Percentiles rank a stretch among this genome's conserved stretches.
Conservation (phyloP, 2,888 invertebrate species). For the Drosophila picticornis region DNA sequence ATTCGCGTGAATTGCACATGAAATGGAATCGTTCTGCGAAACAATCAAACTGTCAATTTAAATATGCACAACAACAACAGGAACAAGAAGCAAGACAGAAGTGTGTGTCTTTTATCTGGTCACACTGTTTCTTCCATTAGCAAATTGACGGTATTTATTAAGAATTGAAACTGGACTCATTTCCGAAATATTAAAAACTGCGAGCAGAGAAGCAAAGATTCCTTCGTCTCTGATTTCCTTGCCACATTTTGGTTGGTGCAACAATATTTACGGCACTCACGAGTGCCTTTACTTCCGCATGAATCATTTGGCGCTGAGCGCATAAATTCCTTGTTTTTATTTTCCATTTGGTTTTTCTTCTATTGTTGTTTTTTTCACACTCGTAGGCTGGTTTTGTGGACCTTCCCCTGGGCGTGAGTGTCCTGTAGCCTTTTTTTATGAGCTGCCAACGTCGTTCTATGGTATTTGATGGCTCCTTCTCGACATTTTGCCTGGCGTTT, state of each 20-base stretch:
- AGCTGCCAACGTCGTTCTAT: constrained; percentile 22
- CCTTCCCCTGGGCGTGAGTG: constrained; percentile 21
- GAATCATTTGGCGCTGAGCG: constrained; percentile 67
- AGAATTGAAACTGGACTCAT: constrained; percentile 10
- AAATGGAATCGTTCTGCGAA: constrained; percentile 64
- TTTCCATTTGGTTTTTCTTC: constrained; percentile 11
- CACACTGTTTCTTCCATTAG: constrained; percentile 10
- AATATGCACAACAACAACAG: constrained; percentile 53
- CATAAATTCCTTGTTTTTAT: constrained; percentile 65
- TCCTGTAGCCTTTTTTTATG: constrained; percentile 64
- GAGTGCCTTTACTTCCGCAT: constrained; percentile 79
- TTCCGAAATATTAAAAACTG: constrained; percentile 37
- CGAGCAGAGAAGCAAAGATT: constrained; percentile 40
- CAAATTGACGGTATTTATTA: constrained; percentile 8
- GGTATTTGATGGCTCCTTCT: constrained; percentile 22
- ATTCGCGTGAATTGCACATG: constrained; percentile 60
- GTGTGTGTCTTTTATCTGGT: constrained; percentile 14
- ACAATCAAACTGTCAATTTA: constrained; percentile 78
- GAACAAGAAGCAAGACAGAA: not conserved
- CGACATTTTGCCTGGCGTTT: constrained; percentile 1
- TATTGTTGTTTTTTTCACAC: constrained; percentile 19
- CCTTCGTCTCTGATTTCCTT: not conserved
- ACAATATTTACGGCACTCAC: constrained; percentile 69
- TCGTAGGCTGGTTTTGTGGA: constrained; percentile 11
- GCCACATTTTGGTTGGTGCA: constrained; percentile 42